These are phyloP conservation scores for Smutsia temminckii DNA, from an alignment of 2,797 vertebrate genomes.

Conservation along the genomic window DNA sequence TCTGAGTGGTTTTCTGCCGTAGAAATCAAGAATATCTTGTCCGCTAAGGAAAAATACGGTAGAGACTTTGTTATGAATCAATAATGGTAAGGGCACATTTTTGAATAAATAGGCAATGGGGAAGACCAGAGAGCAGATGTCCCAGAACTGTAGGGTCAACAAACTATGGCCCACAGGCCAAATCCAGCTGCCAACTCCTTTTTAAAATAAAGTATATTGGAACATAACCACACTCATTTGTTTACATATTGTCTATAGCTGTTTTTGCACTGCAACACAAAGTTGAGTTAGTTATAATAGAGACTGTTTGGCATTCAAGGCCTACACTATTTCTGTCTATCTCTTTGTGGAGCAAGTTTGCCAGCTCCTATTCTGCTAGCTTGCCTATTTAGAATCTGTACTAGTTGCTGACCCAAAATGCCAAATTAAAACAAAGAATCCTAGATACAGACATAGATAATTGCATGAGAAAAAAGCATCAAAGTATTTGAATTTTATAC, in stretches of 20 bases:
- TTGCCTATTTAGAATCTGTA: background rate
- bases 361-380: background rate
- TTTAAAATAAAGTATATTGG: background rate
- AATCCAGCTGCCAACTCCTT: background rate
- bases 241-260: background rate
- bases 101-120: background rate
- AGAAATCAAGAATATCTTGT: background rate
- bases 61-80: background rate
- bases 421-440: background rate
- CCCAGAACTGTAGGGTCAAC: background rate
- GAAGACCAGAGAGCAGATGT: background rate
- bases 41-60: background rate
- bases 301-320: background rate
- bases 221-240: background rate
- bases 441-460: background rate
- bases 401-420: background rate
- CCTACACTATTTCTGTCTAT: background rate
- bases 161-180: background rate
- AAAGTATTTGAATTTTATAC: background rate
- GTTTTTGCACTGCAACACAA: background rate
- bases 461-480: background rate
- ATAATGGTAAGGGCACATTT: background rate
- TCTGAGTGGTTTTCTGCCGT: slow-evolving; percentile 46
- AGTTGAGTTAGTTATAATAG: background rate
- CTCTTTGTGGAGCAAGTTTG: background rate